A percentile compares a stretch with the other conserved stretches of the same genome.
Evolutionary conservation across 35 echinoderm and acorn worm genomes (phyloP).

Genomic region (Strongylocentrotus purpuratus): DNA sequence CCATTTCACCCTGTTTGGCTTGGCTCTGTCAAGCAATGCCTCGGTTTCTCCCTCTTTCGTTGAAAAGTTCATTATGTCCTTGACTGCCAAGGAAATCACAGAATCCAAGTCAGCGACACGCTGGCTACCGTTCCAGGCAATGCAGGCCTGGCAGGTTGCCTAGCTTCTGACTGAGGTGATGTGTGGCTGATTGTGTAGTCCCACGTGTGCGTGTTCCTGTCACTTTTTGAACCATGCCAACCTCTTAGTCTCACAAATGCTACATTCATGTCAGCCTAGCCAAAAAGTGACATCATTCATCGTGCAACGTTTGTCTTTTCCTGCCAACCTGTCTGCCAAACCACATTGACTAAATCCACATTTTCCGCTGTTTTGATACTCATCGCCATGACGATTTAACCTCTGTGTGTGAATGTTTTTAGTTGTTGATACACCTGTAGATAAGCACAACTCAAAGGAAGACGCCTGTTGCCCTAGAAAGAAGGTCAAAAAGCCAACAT

Average conservation of each 20-base stretch:
- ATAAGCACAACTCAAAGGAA: neutral
- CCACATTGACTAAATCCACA: slow-evolving; percentile 10
- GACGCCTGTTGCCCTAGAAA: neutral
- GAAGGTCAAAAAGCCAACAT: neutral
- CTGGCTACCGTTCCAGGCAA: neutral
- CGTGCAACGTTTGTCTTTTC: neutral
- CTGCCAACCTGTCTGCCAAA: slow-evolving; percentile 15
- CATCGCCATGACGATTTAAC: neutral
- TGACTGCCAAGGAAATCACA: slow-evolving; percentile 2
- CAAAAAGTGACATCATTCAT: slow-evolving; percentile 18
- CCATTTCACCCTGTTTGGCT: neutral
- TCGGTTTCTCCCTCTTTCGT: neutral
- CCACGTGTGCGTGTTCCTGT: neutral
- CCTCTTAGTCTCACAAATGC: neutral
- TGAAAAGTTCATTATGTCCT: neutral
- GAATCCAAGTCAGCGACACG: neutral
- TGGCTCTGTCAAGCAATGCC: neutral
- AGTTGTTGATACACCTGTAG: neutral
- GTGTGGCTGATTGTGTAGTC: neutral
- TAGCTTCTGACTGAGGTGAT: neutral
- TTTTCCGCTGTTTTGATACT: neutral
- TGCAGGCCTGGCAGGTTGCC: neutral
- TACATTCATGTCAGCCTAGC: neutral
- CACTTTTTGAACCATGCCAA: neutral
- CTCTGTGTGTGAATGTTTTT: neutral